These are phyloP conservation scores for Porites lobata DNA, from an alignment of 92 coral and sea anemone genomes.

Conservation along the genomic window DNA sequence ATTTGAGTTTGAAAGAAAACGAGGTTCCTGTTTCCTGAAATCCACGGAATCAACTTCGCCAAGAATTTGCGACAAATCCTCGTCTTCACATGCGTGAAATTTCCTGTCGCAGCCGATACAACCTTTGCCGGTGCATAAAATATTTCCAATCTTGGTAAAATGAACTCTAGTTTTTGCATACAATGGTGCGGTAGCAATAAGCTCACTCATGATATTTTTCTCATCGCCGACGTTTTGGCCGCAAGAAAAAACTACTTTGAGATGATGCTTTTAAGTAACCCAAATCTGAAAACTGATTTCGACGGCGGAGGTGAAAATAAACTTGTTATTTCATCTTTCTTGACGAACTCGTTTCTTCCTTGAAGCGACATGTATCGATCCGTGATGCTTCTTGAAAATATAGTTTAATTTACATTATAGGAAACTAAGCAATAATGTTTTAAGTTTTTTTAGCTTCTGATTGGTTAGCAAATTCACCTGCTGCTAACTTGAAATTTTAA, in stretches of 20 bases:
- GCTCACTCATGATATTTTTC: conserved; percentile 29
- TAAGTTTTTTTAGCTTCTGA: neutral
- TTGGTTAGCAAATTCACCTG: conserved; percentile 21
- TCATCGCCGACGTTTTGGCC: neutral
- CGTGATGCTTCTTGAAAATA: neutral
- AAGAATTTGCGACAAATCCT: conserved; percentile 50
- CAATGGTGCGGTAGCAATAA: conserved; percentile 70
- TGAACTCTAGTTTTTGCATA: conserved; percentile 75
- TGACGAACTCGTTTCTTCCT: too few species aligned
- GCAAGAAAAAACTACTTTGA: neutral
- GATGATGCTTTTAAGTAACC: neutral
- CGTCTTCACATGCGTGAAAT: conserved; percentile 40
- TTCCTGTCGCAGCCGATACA: conserved; percentile 81
- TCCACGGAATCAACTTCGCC: conserved; percentile 82
- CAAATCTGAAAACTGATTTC: neutral
- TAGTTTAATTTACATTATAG: conserved; percentile 14
- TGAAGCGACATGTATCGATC: neutral
- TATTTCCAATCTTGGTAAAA: conserved; percentile 70
- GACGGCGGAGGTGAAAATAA: neutral
- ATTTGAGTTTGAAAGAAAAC: conserved; percentile 20
- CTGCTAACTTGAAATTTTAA: neutral
- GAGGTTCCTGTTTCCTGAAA: conserved; percentile 48
- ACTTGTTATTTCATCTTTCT: neutral
- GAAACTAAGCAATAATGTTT: neutral
- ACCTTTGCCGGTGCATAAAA: conserved; percentile 87